phyloP scores from a whole-genome alignment of 2,888 invertebrate species.

The Dryomyza anilis region DNA sequence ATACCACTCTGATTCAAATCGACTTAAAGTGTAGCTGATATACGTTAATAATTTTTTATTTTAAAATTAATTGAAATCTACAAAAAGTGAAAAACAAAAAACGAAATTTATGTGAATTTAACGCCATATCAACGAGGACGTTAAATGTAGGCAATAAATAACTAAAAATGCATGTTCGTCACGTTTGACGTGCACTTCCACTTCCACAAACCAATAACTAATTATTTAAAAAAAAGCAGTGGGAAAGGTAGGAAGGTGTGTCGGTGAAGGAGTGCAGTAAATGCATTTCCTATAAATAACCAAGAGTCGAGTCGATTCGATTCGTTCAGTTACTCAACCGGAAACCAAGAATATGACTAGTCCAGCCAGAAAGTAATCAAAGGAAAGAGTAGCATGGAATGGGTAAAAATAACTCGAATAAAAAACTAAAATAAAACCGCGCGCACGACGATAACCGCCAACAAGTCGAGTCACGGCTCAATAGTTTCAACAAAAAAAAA shows the following conservation, averaged over 20 bases:
- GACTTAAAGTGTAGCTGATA: too few relatives aligned
- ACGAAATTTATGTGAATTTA: too few relatives aligned
- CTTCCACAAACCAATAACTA: too few relatives aligned
- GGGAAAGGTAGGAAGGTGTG: neutral
- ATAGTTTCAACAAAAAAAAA: too few relatives aligned
- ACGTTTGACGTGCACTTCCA: neutral
- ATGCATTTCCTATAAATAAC: constrained; percentile 1
- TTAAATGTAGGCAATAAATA: neutral
- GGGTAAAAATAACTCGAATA: neutral
- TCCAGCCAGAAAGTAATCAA: neutral
- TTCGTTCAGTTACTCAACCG: neutral
- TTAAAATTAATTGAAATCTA: too few relatives aligned
- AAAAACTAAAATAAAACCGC: neutral
- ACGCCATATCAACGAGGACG: too few relatives aligned
- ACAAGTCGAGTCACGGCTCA: neutral
- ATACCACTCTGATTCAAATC: too few relatives aligned
- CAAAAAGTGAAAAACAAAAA: too few relatives aligned
- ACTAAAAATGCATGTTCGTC: neutral
- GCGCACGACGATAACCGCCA: neutral
- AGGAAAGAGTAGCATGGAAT: neutral
- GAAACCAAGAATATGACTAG: neutral
- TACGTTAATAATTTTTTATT: too few relatives aligned
- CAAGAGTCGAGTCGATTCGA: too few relatives aligned
- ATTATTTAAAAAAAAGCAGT: neutral
- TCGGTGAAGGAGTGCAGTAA: neutral